Conservation (phyloP, 2,888 invertebrate species). For the Noctua janthina region DNA sequence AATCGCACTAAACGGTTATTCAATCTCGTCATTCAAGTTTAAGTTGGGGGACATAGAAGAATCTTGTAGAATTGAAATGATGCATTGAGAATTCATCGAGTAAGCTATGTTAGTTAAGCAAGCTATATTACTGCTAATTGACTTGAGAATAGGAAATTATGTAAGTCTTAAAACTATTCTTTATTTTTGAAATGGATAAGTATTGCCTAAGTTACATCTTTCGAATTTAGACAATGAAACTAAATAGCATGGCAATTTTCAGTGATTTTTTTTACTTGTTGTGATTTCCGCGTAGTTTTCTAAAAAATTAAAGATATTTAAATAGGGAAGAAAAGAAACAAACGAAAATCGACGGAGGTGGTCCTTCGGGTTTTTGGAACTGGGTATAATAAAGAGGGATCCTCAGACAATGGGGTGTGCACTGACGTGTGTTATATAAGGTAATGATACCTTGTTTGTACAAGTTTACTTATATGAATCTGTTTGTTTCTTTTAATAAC, state of each 20-base stretch:
- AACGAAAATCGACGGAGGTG: not conserved
- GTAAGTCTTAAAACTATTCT: not conserved
- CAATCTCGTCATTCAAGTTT: conserved; percentile 64
- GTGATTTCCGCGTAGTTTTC: not conserved
- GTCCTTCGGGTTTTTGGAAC: conserved; percentile 3
- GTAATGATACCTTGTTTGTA: conserved; percentile 24
- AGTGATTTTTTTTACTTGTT: not conserved
- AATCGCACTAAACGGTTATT: conserved; percentile 63
- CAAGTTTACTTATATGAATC: conserved; percentile 26
- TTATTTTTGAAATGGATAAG: not conserved
- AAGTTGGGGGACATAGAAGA: conserved; percentile 23
- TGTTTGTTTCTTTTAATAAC: conserved; percentile 3
- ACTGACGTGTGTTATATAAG: conserved; percentile 35
- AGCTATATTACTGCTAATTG: conserved; percentile 17
- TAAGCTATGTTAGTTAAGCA: conserved; percentile 9
- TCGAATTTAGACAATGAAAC: not conserved
- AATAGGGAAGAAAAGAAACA: not conserved
- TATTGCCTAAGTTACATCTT: not conserved
- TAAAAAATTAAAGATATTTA: not conserved
- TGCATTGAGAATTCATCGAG: conserved; percentile 58
- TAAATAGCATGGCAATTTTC: not conserved
- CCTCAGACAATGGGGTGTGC: conserved; percentile 40
- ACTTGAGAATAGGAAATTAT: not conserved
- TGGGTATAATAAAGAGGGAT: conserved; percentile 6
- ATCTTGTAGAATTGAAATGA: conserved; percentile 37